Evolutionary conservation across 2,888 invertebrate species (phyloP).

Genomic region (Andrena fulva): DNA sequence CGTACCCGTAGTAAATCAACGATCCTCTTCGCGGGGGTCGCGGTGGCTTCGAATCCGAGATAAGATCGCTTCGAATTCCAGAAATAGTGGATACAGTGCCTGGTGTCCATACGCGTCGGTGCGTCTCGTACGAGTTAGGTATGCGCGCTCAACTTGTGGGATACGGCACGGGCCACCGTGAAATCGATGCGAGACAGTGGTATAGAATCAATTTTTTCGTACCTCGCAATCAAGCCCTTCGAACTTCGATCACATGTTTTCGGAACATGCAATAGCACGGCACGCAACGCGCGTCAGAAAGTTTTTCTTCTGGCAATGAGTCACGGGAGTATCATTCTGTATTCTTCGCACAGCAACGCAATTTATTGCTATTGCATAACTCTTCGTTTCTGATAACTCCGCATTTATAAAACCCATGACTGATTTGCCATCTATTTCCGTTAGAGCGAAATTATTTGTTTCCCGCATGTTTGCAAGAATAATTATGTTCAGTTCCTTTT

Average conservation of each 20-base stretch:
- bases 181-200: constrained; percentile 50
- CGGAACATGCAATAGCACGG: neutral
- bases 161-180: constrained; percentile 57
- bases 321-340: neutral
- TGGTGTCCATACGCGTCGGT: constrained; percentile 53
- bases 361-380: neutral
- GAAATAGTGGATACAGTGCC: constrained; percentile 64
- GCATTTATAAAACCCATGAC: neutral
- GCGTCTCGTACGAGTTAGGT: constrained; percentile 41
- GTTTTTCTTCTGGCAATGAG: neutral
- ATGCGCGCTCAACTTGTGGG: constrained; percentile 30
- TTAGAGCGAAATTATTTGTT: neutral
- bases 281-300: neutral
- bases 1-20: constrained; percentile 74
- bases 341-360: neutral
- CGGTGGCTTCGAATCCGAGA: constrained; percentile 64
- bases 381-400: neutral
- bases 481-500: neutral
- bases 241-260: neutral
- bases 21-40: constrained; percentile 76
- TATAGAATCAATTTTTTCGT: constrained; percentile 29
- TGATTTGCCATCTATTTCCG: neutral
- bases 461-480: neutral
- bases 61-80: constrained; percentile 76
- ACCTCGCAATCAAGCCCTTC: neutral